Evolutionary conservation across 30 jellyfish, hydroid and myxozoan species (phyloP), one percentile per base, ranked within the genome.

Genomic region (Phacellophora camtschatica): DNA sequence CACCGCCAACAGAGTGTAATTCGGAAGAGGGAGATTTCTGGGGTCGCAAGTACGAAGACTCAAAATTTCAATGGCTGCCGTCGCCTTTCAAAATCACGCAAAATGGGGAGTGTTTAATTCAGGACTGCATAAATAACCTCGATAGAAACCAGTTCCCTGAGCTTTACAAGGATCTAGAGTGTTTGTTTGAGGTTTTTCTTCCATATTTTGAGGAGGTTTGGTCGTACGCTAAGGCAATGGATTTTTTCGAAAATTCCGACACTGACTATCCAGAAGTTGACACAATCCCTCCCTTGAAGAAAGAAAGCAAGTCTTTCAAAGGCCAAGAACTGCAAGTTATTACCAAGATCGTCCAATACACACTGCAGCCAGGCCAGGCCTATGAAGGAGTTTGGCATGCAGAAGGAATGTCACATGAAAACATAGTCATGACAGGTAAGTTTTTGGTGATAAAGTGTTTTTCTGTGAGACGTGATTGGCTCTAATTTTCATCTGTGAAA

Each of bases 381-480:
- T 86, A 75, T 69, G 96, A 86, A 68, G 96, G 96, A 12, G 96
- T 86, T 49, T 86, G 96, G 96, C 96, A 86, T 76, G 96, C 96
- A 25, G 96, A 86, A 48, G 96, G 96, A 53, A 86, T 86, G 96
- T 86, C 96, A 7, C 96, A 86, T 86, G 96, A 86, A 50, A 86
- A 86, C 42, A 86, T 86, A 35, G 96, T 86, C 35, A 86, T 86
- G 96, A 86, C 96, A 65, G 96, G 96, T 86, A 68, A 34, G 79
- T 20, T 6, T 2, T 16, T 5, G 7, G 9, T 34, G n/a, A 18
- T 11, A 0, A 10, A 31, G 32, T 32, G 30, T 6, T 15, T 7
- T 49, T 18, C n/a, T 34, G 39, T 19, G n/a, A 20, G n/a, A 30
- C n/a, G 15, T 37, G n/a, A 5, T 64, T n/a, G 55, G 4, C 57